Conservation (phyloP, 2,888 invertebrate species). For the Catocala nupta region DNA sequence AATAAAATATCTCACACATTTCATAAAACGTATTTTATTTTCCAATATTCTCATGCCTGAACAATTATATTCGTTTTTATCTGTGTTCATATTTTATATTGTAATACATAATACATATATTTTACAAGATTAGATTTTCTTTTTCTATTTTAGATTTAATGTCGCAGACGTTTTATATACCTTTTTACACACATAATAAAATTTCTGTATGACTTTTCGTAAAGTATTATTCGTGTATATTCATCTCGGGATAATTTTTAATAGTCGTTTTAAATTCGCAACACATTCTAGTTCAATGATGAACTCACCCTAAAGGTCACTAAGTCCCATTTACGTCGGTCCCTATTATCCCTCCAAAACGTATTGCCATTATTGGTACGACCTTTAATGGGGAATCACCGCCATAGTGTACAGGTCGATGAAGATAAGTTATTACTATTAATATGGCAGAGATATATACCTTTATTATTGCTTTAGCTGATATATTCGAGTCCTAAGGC, state of each 20-base stretch:
- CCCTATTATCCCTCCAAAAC: constrained; percentile 79
- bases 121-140: no score
- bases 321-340: constrained; percentile 75
- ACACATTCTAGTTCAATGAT: neutral
- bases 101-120: no score
- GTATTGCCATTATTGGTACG: constrained; percentile 77
- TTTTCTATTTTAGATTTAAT: no score
- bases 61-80: no score
- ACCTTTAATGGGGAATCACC: constrained; percentile 77
- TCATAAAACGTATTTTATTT: no score
- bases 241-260: neutral
- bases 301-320: constrained; percentile 64
- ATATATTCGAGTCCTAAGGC: constrained; percentile 9
- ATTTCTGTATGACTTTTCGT: no score
- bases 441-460: constrained; percentile 61
- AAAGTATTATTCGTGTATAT: no score
- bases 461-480: constrained; percentile 38
- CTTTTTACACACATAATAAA: no score
- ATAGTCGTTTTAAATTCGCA: neutral
- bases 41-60: no score
- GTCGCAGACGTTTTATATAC: no score
- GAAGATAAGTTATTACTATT: constrained; percentile 75
- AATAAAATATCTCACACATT: no score
- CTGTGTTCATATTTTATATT: no score
- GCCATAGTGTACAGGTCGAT: constrained; percentile 59